phyloP scores from a whole-genome alignment of 1,140 invertebrate genomes.

The Chelonus insularis region DNA sequence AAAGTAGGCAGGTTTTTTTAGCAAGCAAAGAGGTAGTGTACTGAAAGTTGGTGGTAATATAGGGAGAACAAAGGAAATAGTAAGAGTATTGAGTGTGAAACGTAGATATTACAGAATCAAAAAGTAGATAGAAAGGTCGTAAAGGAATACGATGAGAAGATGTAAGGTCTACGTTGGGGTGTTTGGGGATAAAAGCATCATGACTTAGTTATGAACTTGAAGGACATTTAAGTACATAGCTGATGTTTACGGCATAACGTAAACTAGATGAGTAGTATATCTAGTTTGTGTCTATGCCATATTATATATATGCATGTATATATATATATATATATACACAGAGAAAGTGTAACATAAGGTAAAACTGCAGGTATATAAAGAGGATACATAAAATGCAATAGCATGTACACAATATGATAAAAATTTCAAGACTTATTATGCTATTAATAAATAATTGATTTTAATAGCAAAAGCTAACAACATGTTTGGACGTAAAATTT shows the following conservation, averaged over 20 bases:
- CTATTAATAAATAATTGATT: neutral
- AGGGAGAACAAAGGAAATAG: neutral
- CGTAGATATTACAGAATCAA: slow-evolving; percentile 1
- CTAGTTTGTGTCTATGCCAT: neutral
- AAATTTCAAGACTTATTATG: neutral
- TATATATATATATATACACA: neutral
- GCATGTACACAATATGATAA: neutral
- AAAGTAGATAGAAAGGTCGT: slow-evolving; percentile 2
- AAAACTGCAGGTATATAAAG: neutral
- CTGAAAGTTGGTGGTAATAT: neutral
- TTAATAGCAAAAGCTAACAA: too few species aligned
- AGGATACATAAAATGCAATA: too few species aligned
- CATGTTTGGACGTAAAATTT: too few species aligned
- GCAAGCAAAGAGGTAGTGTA: too few species aligned
- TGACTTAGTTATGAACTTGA: slow-evolving; percentile 15
- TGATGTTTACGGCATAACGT: neutral
- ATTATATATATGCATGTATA: too few species aligned
- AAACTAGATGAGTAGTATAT: neutral
- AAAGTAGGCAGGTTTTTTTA: too few species aligned
- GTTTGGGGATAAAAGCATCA: slow-evolving; percentile 10
- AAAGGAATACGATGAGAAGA: neutral
- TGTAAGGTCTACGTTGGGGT: neutral
- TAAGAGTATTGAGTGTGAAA: slow-evolving; percentile 5
- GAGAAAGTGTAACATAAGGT: neutral
- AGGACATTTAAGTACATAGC: neutral